Evolutionary conservation across 2,797 vertebrate species (phyloP).

Genomic region (Hydrocynus forskahlii): DNA sequence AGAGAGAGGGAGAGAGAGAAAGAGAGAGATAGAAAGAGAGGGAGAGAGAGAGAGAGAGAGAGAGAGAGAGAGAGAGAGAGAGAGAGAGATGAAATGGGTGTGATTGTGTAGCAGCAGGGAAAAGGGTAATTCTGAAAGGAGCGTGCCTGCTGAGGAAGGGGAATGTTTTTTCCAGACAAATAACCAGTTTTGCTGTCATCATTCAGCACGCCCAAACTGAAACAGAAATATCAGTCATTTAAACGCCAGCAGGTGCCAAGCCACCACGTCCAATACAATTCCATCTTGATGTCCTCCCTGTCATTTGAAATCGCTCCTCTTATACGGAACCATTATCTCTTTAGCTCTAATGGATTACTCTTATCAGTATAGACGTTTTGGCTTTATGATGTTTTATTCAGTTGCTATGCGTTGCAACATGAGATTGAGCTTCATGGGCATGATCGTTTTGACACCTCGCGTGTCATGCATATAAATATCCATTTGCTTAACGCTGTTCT

Average conservation of each 20-base stretch:
- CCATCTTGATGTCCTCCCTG: slow-evolving; percentile 43
- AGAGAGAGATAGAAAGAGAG: not conserved
- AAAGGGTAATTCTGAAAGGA: slow-evolving; percentile 54
- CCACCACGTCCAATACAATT: slow-evolving; percentile 49
- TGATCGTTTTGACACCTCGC: slow-evolving; percentile 22
- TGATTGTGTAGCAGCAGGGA: slow-evolving; percentile 44
- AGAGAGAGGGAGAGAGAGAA: not conserved
- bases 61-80: not conserved
- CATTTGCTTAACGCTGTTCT: slow-evolving; percentile 19
- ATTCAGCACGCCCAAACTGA: slow-evolving; percentile 38
- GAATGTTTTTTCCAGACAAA: slow-evolving; percentile 50
- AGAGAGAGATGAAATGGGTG: slow-evolving; percentile 21
- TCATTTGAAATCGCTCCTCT: slow-evolving; percentile 52
- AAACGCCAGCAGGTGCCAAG: slow-evolving; percentile 45
- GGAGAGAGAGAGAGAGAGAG: not conserved
- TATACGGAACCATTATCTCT: slow-evolving; percentile 43
- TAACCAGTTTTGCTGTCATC: slow-evolving; percentile 48
- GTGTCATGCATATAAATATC: not conserved
- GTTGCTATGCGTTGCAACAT: slow-evolving; percentile 8
- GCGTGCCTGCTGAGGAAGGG: slow-evolving; percentile 40
- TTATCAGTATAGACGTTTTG: slow-evolving; percentile 32
- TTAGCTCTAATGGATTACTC: slow-evolving; percentile 43
- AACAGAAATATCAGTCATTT: slow-evolving; percentile 52
- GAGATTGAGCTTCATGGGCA: slow-evolving; percentile 25
- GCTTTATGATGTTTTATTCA: slow-evolving; percentile 28